Base-by-base conservation (phyloP, 2,888 invertebrate species). In the Zeuzera pyrina region DNA sequence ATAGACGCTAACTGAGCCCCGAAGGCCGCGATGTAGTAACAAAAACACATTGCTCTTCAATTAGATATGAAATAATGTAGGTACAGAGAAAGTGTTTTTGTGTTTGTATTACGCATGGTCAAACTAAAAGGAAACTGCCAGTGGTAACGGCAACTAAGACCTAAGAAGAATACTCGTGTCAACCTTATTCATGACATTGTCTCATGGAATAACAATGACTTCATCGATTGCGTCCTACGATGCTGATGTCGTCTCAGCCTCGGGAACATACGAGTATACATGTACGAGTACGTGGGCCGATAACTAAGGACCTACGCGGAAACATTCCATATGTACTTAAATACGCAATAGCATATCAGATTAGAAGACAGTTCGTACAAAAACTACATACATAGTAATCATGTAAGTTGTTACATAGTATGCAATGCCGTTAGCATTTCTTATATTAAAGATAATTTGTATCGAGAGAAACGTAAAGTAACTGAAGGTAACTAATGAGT, bases 251-350 rank as follows among this genome's bases (percentile, higher is more conserved):
- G 48, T 46, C 52, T 48, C 56, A 74, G 52, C 74, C 76, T 74
- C 71, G 69, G 60, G 53, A 54, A 34, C 36, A 52, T 50, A 81
- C n/a, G n/a, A n/a, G n/a, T n/a, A n/a, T n/a, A n/a, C n/a, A n/a
- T n/a, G n/a, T n/a, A n/a, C n/a, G n/a, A n/a, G n/a, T n/a, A n/a
- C 79, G 81, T 79, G 81, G 78, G 74, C 35, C 44, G 79, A 45
- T 47, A 65, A 55, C 68, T 69, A 72, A 78, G 63, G 62, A 67
- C 62, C 66, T 70, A 77, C 64, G 65, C 76, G 79, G 77, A 77
- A 74, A 68, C 47, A 49, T 21, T 42, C 43, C 38, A 37, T 45
- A 19, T 6, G 10, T 22, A 15, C 7, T 31, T 21, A 29, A 26
- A n/a, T 11, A 25, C 14, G n/a, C 21, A 15, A 24, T 42, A 52